These are phyloP conservation scores for Channa argus DNA, from an alignment of 2,113 vertebrate species.

Conservation along the genomic window DNA sequence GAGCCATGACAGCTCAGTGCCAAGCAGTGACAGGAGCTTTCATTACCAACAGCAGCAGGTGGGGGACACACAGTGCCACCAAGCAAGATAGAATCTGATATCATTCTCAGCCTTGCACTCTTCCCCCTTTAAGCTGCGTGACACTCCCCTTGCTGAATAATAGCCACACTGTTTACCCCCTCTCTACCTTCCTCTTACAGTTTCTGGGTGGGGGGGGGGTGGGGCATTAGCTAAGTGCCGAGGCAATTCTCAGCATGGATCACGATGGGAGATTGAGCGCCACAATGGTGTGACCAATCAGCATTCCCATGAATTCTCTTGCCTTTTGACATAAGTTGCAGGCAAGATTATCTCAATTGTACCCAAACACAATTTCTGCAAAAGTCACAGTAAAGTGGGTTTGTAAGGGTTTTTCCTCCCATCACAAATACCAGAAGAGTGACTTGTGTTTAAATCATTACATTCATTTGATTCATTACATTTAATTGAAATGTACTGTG, in stretches of 20 bases:
- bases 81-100: slow-evolving; percentile 60
- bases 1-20: slow-evolving; percentile 12
- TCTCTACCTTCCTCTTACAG: slow-evolving; percentile 20
- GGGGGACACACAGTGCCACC: slow-evolving; percentile 5
- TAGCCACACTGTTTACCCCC: slow-evolving; percentile 66
- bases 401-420: slow-evolving; percentile 7
- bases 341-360: slow-evolving; percentile 66
- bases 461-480: slow-evolving; percentile 1
- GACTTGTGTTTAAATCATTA: slow-evolving; percentile 11
- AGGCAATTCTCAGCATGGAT: slow-evolving; percentile 77
- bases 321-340: slow-evolving; percentile 66
- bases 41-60: slow-evolving; percentile 5
- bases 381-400: slow-evolving; percentile 47
- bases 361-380: slow-evolving; percentile 12
- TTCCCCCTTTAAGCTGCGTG: slow-evolving; percentile 53
- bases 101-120: slow-evolving; percentile 47
- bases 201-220: slow-evolving; percentile 41
- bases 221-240: slow-evolving; percentile 73
- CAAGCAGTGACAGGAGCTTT: slow-evolving; percentile 7
- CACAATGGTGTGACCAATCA: slow-evolving; percentile 78
- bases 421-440: slow-evolving; percentile 8
- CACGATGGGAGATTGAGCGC: slow-evolving; percentile 69
- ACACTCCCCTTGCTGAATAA: slow-evolving; percentile 70
- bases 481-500: slow-evolving; percentile 56
- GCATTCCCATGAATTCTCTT: slow-evolving; percentile 62